A percentile compares a stretch with the other conserved stretches of the same genome.
phyloP scores from a whole-genome alignment of 2,888 invertebrate species.

The Pherbina coryleti region DNA sequence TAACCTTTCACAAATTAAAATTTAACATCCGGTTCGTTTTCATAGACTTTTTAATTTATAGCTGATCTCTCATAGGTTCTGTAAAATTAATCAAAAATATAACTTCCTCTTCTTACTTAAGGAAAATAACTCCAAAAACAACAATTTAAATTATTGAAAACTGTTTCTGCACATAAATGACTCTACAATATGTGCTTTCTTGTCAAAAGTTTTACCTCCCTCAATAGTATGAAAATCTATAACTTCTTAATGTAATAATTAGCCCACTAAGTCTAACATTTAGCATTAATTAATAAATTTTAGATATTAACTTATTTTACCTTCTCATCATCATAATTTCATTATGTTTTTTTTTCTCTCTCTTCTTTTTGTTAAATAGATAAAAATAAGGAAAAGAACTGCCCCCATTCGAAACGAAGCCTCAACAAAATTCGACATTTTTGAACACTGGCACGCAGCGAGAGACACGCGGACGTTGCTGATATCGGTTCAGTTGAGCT shows the following conservation, averaged over 20 bases:
- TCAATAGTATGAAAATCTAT: background rate
- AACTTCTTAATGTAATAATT: background rate
- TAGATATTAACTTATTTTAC: background rate
- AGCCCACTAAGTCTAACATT: background rate
- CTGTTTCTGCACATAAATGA: too few species aligned
- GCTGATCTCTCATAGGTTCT: too few species aligned
- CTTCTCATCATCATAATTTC: background rate
- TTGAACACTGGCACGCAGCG: constrained; percentile 1
- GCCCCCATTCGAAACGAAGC: constrained; percentile 11
- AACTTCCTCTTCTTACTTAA: too few species aligned
- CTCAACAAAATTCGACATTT: constrained; percentile 19
- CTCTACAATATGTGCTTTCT: too few species aligned
- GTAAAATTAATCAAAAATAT: too few species aligned
- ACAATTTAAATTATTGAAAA: too few species aligned
- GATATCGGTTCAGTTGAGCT: background rate
- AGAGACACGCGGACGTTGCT: constrained; percentile 5
- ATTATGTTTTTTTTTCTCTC: background rate
- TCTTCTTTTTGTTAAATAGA: constrained; percentile 12
- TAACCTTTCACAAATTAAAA: too few species aligned
- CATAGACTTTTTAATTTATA: too few species aligned
- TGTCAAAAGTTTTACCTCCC: too few species aligned
- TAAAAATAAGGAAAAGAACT: background rate
- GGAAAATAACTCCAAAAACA: too few species aligned
- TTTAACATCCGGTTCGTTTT: too few species aligned
- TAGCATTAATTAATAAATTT: background rate